Conservation (phyloP, 35 echinoderm and acorn worm species). For the Amphiura filiformis region DNA sequence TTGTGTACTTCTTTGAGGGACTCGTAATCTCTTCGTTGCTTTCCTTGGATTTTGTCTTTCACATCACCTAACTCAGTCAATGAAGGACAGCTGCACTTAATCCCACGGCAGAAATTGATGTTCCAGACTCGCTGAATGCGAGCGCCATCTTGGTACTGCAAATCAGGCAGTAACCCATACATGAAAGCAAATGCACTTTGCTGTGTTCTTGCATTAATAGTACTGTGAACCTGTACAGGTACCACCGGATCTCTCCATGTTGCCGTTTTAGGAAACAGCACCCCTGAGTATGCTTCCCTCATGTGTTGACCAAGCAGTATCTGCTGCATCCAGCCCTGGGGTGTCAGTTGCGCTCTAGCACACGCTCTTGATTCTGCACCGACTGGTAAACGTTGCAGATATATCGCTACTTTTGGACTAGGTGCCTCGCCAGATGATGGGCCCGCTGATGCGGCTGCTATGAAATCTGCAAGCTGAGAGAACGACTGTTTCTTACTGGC, state of each 20-base stretch:
- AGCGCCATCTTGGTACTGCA: neutral
- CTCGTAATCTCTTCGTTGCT: neutral
- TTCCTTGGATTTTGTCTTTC: slow-evolving; percentile 23
- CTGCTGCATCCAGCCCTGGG: slow-evolving; percentile 55
- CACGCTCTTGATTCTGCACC: neutral
- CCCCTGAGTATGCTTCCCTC: slow-evolving; percentile 14
- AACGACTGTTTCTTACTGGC: neutral
- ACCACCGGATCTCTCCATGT: neutral
- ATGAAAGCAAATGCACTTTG: slow-evolving; percentile 68
- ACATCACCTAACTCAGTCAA: neutral
- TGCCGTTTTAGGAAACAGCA: neutral
- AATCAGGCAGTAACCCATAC: slow-evolving; percentile 39
- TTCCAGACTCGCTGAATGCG: neutral
- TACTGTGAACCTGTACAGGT: slow-evolving; percentile 25
- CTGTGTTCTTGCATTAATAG: slow-evolving; percentile 42
- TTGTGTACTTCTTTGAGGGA: slow-evolving; percentile 1
- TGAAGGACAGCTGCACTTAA: slow-evolving; percentile 34
- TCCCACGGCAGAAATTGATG: slow-evolving; percentile 38
- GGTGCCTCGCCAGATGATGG: neutral
- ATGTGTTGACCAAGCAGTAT: slow-evolving; percentile 42
- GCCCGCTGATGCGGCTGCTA: neutral
- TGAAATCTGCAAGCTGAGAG: slow-evolving; percentile 5
- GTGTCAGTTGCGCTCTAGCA: slow-evolving; percentile 39
- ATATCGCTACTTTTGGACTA: neutral
- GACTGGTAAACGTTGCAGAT: slow-evolving; percentile 24